Base-by-base conservation (phyloP, 2,888 invertebrate species). In the Brachyptera risi region DNA sequence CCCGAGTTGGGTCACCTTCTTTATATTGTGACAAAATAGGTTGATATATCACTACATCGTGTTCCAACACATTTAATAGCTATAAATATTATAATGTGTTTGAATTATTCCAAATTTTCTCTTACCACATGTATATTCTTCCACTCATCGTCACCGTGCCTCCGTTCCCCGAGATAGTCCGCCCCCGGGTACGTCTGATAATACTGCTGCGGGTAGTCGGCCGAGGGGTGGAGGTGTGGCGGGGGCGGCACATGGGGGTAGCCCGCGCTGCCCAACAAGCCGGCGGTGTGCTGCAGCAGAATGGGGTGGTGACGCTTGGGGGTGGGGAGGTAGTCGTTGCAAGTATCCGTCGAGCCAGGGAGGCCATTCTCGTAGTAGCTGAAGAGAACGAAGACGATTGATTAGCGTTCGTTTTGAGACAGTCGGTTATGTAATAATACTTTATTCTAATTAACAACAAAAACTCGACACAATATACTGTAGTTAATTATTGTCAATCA, bases 91-190 rank as follows among this genome's bases (percentile, higher is more conserved):
- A n/a, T n/a, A n/a, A n/a, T n/a, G n/a, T n/a, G n/a, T n/a, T n/a
- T n/a, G n/a, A n/a, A n/a, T n/a, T n/a, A n/a, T n/a, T n/a, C n/a
- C n/a, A n/a, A n/a, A n/a, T n/a, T n/a, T n/a, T n/a, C n/a, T n/a
- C 76, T 74, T 61, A 74, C 74, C 62, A 92, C 91, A 75, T 92
- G 90, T 66, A 93, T 92, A 74, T 91, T 94, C 73, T 90, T 88
- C 95, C 96, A 96, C 74, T 96, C 95, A 69, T 96, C 95, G 70
- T 96, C 95, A 3, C 87, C 88, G 69, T 87, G 72, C 21, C 73
- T 74, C 59, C 79, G 59, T 67, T 70, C 68, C 31, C 65, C 65
- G 26, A 59, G 49, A 44, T 66, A 62, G 38, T 65, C 66, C 69
- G 67, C 72, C 73, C 71, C 70, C 70, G 69, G 72, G 73, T 64